Conservation (phyloP, 2,888 invertebrate genomes). For the Epicampocera succincta region DNA sequence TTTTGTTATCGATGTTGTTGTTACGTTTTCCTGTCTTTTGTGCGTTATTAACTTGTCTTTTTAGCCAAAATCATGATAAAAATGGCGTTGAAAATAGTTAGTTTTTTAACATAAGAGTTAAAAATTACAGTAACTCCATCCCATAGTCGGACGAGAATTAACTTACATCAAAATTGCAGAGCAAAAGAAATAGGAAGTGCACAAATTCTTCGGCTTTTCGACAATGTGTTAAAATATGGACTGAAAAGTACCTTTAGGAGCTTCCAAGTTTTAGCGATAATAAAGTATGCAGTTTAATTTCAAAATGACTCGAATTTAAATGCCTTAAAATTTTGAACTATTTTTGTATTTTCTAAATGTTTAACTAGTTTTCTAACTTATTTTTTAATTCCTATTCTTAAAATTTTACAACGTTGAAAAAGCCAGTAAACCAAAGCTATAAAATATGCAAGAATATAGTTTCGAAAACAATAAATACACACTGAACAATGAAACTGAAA, state of each 20-base stretch:
- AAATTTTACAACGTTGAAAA: constrained; percentile 19
- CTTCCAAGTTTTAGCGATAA: too few species aligned
- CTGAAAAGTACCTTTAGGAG: too few species aligned
- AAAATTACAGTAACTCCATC: too few species aligned
- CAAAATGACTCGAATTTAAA: too few species aligned
- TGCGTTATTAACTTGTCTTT: constrained; percentile 59
- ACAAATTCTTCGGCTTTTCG: too few species aligned
- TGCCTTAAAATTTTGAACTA: too few species aligned
- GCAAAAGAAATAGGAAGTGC: too few species aligned
- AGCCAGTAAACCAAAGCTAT: constrained; percentile 55
- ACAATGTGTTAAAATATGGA: too few species aligned
- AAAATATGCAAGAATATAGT: constrained; percentile 58
- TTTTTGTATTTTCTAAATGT: too few species aligned
- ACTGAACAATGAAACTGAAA: constrained; percentile 53
- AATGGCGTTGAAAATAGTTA: constrained; percentile 4
- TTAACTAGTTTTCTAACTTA: background rate
- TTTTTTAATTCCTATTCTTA: constrained; percentile 2
- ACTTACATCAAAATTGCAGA: too few species aligned
- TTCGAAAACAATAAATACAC: constrained; percentile 60
- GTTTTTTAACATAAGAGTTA: background rate
- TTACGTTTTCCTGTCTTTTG: constrained; percentile 41
- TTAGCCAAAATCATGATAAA: constrained; percentile 17
- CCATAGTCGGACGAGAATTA: too few species aligned
- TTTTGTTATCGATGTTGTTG: constrained; percentile 8
- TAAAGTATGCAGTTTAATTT: too few species aligned